Base-by-base conservation (phyloP, 2,797 vertebrate species). In the Sebastes paucispinis region DNA sequence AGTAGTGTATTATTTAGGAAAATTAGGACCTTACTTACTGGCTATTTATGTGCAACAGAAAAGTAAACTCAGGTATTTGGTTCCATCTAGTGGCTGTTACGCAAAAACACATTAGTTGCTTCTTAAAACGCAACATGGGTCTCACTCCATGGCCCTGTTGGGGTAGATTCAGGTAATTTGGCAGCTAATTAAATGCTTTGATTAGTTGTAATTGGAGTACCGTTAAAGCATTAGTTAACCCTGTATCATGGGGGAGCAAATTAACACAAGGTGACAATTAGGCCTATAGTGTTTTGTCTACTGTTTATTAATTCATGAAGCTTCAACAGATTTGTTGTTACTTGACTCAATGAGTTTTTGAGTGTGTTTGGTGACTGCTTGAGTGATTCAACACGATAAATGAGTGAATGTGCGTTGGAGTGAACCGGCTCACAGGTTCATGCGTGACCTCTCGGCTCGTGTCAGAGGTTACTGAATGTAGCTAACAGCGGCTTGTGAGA, bases 121-220 rank as follows among this genome's bases (percentile, higher is more conserved):
- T 29, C 18, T 13, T 25, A 47, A 54, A 54, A 63, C 24, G 47
- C 36, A 43, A 3, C 65, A 32, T 20, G 24, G 29, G 24, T 47
- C 64, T 73, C 20, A 11, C 60, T 68, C 65, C 77, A 24, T 50
- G 66, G 55, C 77, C 57, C 84, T 83, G 88, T 59, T 84, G 69
- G 80, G 86, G 82, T n/a, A 74, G 76, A 85, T 78, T 87, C 77
- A 89, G 86, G 86, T 89, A 88, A 93, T 93, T 92, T 90, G 75
- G 80, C 80, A 67, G 82, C 85, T 89, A 90, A 92, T 92, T 88
- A 92, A 90, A 88, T 90, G 78, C 78, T 87, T 86, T 90, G 87
- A 91, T 92, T 88, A 82, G 75, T 76, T 72, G 50, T 91, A 93
- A 93, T 89, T 89, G 85, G 39, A 88, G 83, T 79, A 74, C 80